Evolutionary conservation across 23 tunicate species (phyloP).

Genomic region (Clavelina lepadiformis): DNA sequence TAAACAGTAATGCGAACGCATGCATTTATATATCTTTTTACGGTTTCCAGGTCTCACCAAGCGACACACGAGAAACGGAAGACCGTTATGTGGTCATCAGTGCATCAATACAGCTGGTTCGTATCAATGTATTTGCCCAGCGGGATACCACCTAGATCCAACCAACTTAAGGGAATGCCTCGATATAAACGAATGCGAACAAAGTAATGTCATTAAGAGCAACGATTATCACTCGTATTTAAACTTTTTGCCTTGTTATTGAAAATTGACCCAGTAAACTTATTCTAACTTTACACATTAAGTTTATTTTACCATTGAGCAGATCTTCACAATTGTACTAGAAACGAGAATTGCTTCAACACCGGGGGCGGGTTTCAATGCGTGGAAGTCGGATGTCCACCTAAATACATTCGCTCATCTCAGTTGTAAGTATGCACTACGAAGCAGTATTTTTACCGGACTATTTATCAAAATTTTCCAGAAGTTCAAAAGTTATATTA

Average conservation of each 20-base stretch:
- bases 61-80: background rate
- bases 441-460: background rate
- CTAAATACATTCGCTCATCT: constrained; percentile 1
- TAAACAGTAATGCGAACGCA: too few species aligned
- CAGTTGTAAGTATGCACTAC: constrained; percentile 36
- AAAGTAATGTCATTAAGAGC: constrained; percentile 28
- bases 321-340: constrained; percentile 43
- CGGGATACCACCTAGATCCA: constrained; percentile 12
- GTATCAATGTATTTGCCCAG: constrained; percentile 34
- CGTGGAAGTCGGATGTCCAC: constrained; percentile 30
- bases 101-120: constrained; percentile 54
- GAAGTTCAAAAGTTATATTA: too few species aligned
- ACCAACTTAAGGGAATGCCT: constrained; percentile 7
- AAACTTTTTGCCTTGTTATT: too few species aligned
- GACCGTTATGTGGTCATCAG: constrained; percentile 31
- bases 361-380: constrained; percentile 55
- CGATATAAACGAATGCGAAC: constrained; percentile 33
- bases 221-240: too few species aligned
- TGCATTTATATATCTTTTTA: too few species aligned
- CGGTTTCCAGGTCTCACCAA: constrained; percentile 8
- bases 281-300: too few species aligned
- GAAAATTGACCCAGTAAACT: too few species aligned
- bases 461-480: background rate
- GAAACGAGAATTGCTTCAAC: constrained; percentile 37
- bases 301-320: too few species aligned